A percentile compares a stretch with the other conserved stretches of the same genome.
Evolutionary conservation across 2,888 invertebrate genomes (phyloP).

Genomic region (Ectemnius lituratus): DNA sequence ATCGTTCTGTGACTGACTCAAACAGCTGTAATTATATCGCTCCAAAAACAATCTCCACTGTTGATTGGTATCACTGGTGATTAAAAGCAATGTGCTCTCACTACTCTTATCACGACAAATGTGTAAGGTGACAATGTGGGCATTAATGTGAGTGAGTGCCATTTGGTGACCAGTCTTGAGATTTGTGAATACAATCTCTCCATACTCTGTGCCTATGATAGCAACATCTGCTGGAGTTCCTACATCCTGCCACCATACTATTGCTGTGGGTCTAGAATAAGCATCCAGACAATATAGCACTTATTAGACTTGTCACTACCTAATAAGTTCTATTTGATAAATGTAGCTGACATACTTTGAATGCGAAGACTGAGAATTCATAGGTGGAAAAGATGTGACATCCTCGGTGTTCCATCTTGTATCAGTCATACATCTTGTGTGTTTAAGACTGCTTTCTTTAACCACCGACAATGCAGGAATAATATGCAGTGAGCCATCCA

Average conservation of each 20-base stretch:
- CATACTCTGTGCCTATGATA: constrained; percentile 78
- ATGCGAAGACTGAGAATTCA: constrained; percentile 70
- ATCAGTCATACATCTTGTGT: constrained; percentile 81
- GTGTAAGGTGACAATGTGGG: constrained; percentile 82
- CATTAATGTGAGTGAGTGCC: constrained; percentile 81
- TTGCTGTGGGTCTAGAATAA: constrained; percentile 68
- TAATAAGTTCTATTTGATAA: background rate
- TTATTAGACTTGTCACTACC: background rate
- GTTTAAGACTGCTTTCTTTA: constrained; percentile 78
- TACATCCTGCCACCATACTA: constrained; percentile 76
- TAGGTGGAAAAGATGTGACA: constrained; percentile 79
- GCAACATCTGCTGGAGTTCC: constrained; percentile 73
- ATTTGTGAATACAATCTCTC: constrained; percentile 85
- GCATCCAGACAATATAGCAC: background rate
- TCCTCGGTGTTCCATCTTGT: constrained; percentile 82
- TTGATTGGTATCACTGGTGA: constrained; percentile 85
- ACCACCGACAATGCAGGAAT: constrained; percentile 82
- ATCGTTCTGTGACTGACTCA: constrained; percentile 50
- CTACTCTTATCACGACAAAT: constrained; percentile 86
- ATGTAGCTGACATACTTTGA: constrained; percentile 61
- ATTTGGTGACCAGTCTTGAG: constrained; percentile 85
- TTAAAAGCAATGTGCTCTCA: constrained; percentile 82
- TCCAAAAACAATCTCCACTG: constrained; percentile 92
- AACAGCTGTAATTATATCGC: constrained; percentile 84
- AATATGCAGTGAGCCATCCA: constrained; percentile 82